Percentiles rank a stretch among this genome's conserved stretches.
Evolutionary conservation across 2,888 invertebrate species (phyloP).

Genomic region (Aproaerema taeniolella): DNA sequence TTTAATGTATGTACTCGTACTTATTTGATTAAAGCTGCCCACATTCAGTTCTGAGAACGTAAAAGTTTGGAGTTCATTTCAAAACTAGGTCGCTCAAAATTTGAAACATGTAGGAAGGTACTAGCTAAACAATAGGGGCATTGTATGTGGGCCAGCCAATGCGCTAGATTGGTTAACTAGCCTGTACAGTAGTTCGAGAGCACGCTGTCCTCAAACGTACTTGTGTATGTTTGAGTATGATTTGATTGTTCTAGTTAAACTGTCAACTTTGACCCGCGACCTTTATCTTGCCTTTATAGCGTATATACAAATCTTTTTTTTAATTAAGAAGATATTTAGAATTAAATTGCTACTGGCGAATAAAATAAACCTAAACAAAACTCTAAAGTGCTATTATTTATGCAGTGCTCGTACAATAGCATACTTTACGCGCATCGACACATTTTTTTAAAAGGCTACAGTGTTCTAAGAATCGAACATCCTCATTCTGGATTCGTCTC

Average conservation of each 20-base stretch:
- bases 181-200: slow-evolving; percentile 11
- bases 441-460: slow-evolving; percentile 39
- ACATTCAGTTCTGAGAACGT: too few species aligned
- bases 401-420: too few species aligned
- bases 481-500: slow-evolving; percentile 55
- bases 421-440: slow-evolving; percentile 52
- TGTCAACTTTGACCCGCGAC: slow-evolving; percentile 1
- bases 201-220: slow-evolving; percentile 3
- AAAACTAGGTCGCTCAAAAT: slow-evolving; percentile 11
- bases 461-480: slow-evolving; percentile 31
- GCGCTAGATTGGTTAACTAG: slow-evolving; percentile 31
- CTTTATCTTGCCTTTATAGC: too few species aligned
- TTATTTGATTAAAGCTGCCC: too few species aligned
- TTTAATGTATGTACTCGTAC: too few species aligned
- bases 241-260: slow-evolving; percentile 6
- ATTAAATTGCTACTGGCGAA: too few species aligned
- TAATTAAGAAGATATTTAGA: too few species aligned
- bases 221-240: slow-evolving; percentile 1
- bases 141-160: slow-evolving; percentile 29
- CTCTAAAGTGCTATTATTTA: too few species aligned
- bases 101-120: slow-evolving; percentile 5
- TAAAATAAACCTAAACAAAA: too few species aligned
- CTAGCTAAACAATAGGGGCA: slow-evolving; percentile 28
- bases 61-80: too few species aligned
- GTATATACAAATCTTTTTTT: too few species aligned